Conservation (phyloP, 1,140 invertebrate genomes). For the Mamestra configurata region DNA sequence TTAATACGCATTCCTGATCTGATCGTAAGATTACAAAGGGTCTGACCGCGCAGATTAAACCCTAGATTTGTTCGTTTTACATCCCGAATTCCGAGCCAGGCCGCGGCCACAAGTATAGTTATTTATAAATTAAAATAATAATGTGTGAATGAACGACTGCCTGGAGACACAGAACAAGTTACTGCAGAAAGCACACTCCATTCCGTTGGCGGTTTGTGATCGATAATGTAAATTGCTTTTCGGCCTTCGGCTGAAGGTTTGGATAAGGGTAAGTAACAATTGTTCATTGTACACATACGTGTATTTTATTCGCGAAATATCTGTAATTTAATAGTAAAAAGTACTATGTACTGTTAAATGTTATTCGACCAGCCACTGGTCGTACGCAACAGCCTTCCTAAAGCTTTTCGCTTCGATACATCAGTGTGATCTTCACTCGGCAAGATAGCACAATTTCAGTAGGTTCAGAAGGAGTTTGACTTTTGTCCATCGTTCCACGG, state of each 20-base stretch:
- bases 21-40: conserved; percentile 11
- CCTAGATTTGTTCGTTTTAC: conserved; percentile 28
- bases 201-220: too few relatives aligned
- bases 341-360: too few relatives aligned
- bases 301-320: too few relatives aligned
- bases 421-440: too few relatives aligned
- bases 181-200: neutral
- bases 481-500: neutral
- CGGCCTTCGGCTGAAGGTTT: too few relatives aligned
- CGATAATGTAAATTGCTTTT: too few relatives aligned
- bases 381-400: too few relatives aligned
- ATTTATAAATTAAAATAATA: conserved; percentile 34
- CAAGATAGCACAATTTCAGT: neutral
- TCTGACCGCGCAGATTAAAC: conserved; percentile 25
- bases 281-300: too few relatives aligned
- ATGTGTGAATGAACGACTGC: conserved; percentile 33
- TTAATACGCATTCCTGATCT: conserved; percentile 27
- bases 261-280: too few relatives aligned
- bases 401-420: too few relatives aligned
- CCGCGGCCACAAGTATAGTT: neutral
- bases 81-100: neutral
- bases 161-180: neutral
- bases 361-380: too few relatives aligned
- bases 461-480: neutral
- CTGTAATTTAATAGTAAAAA: too few relatives aligned